Evolutionary conservation across 2,888 invertebrate genomes (phyloP), one percentile per base, ranked within the genome.

Genomic region (Plutella xylostella): DNA sequence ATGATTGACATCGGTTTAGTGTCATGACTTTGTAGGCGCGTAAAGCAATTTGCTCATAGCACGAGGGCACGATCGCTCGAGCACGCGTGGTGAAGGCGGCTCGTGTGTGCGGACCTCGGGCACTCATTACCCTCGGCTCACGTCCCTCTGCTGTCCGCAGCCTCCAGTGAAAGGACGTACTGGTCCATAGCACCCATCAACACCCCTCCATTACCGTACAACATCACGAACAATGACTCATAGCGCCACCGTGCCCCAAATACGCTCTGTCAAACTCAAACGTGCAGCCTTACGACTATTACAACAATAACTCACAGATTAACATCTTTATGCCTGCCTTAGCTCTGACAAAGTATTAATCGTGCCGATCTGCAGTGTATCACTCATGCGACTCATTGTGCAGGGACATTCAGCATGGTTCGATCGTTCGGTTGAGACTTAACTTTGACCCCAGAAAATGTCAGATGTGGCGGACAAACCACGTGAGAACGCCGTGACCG

Each of bases 401-500:
- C 60, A 75, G 76, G 68, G 71, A 68, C 62, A 71, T 68, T 66
- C 60, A 58, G 63, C 60, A 69, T 71, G 71, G 72, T 68, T 55
- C 55, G 59, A 65, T 61, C 63, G 55, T 62, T 61, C 57, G 17
- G n/a, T n/a, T n/a, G n/a, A n/a, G n/a, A n/a, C n/a, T n/a, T n/a
- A n/a, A n/a, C n/a, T n/a, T n/a, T 74, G 64, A 73, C 68, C 71
- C 57, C 58, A 55, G 58, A 72, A 71, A 72, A 77, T 77, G 74
- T 57, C 64, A 73, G 60, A n/a, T n/a, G n/a, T 60, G 56, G 64
- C 53, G 47, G 53, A 49, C 53, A 49, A 61, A 49, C 54, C 56
- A 60, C 54, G 63, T 69, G 65, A 67, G 70, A 63, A 65, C 65
- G 48, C 59, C 45, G 45, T 51, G 55, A 56, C 42, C 42, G 14